Evolutionary conservation across 2,113 vertebrate genomes (phyloP), one percentile per base, ranked within the genome.

Genomic region (Silurus meridionalis): DNA sequence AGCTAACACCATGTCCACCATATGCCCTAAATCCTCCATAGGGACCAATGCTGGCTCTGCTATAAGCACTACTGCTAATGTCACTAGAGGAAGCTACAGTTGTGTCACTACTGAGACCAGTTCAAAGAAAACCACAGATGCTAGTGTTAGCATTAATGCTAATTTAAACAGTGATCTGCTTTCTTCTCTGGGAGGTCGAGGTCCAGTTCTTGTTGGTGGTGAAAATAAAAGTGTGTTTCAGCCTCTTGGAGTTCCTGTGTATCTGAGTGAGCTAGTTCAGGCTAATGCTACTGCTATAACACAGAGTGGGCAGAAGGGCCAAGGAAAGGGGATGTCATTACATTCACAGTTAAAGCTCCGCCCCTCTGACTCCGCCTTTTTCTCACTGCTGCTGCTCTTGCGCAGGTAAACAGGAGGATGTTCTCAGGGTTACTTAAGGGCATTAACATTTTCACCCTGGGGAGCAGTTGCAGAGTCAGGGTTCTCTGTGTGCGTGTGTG

Each of bases 351-450:
- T 71, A 1, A 52, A 61, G 55, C 72, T 69, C 78, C 78, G 78
- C 79, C 84, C 89, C 58, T 82, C 88, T 28, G 88, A 90, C 81
- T 55, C 89, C 57, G 57, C 83, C 52, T 69, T 89, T 46, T 46
- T 82, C 37, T 89, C 89, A 8, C 58, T 87, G 46, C 71, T 90
- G 83, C 77, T 87, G 66, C 87, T 90, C 77, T 82, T 87, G 25
- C 75, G 64, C 69, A 87, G 89, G 89, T 90, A 90, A 89, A 21
- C 48, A 23, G 53, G 11, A 25, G 60, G 37, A 21, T 69, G 52
- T 28, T 25, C 23, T 69, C n/a, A 48, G 52, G 64, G 64, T 83
- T 57, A 83, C 63, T 69, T 67, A 83, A 83, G 64, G n/a, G 28
- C 48, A 55, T 69, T 66, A n/a, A 14, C 77, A 79, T 19, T 80